These are phyloP conservation scores for Lacerta bilineata DNA, from an alignment of 2,797 vertebrate species.

Conservation along the genomic window DNA sequence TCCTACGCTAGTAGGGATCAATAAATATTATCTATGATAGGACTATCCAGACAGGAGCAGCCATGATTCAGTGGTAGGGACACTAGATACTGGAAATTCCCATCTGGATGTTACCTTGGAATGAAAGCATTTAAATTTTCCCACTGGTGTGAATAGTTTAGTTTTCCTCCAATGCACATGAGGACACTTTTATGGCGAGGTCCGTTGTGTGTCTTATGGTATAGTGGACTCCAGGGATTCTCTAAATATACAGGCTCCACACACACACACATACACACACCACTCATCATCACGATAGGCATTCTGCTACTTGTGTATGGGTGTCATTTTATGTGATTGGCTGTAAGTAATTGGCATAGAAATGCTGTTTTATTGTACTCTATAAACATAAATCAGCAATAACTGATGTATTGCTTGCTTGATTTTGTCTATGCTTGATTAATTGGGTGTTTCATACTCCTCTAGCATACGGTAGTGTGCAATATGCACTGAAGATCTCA, in stretches of 20 bases:
- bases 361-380: background rate
- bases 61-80: background rate
- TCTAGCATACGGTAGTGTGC: background rate
- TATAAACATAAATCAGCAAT: background rate
- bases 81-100: too few species aligned
- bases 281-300: background rate
- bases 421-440: background rate
- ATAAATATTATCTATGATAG: background rate
- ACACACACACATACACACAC: background rate
- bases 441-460: background rate
- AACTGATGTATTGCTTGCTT: background rate
- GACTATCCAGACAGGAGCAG: background rate
- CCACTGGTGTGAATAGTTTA: background rate
- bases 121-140: background rate
- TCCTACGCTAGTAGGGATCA: background rate
- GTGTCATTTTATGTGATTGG: slow-evolving; percentile 6
- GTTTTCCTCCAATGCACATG: background rate
- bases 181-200: background rate
- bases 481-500: background rate
- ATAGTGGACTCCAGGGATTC: background rate
- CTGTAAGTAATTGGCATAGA: background rate
- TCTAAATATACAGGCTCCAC: background rate
- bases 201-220: background rate
- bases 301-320: slow-evolving; percentile 2
- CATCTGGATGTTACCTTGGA: background rate